Conservation (phyloP, 2,113 vertebrate genomes). For the Amblyornis subalaris region DNA sequence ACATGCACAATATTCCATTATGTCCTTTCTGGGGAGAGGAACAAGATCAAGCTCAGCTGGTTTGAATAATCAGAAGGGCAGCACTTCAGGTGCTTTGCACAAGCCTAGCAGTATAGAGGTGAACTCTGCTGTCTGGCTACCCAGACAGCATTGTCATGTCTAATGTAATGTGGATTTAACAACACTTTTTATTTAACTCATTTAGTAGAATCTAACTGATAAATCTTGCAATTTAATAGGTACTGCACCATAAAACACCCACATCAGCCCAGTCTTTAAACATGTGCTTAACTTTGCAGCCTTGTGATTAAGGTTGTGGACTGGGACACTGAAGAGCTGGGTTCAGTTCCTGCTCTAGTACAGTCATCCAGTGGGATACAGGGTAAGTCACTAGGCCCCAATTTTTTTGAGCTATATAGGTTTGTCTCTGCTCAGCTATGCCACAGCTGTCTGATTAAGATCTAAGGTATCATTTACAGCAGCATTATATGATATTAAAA, state of each 20-base stretch:
- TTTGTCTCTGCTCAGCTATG: conserved; percentile 29
- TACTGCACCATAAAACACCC: conserved; percentile 23
- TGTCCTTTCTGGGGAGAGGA: not conserved
- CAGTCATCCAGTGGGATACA: conserved; percentile 50
- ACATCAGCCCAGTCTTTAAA: conserved; percentile 51
- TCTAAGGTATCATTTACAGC: not conserved
- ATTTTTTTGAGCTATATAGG: conserved; percentile 21
- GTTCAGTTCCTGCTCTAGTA: conserved; percentile 59
- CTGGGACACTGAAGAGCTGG: conserved; percentile 60
- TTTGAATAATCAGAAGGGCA: not conserved
- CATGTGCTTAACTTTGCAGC: conserved; percentile 60
- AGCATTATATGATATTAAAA: not conserved
- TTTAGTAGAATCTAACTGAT: conserved; percentile 2
- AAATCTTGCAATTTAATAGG: conserved; percentile 19
- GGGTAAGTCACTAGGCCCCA: conserved; percentile 55
- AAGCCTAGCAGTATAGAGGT: not conserved
- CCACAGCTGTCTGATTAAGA: not conserved
- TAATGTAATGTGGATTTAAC: not conserved
- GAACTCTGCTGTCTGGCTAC: not conserved
- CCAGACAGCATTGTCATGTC: not conserved
- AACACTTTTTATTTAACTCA: not conserved
- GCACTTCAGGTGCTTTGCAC: not conserved
- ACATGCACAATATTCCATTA: not conserved
- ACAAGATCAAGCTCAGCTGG: not conserved
- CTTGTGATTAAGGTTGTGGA: conserved; percentile 63